These are phyloP conservation scores for Cynocephalus volans DNA, from an alignment of 2,113 vertebrate genomes.

Conservation along the genomic window DNA sequence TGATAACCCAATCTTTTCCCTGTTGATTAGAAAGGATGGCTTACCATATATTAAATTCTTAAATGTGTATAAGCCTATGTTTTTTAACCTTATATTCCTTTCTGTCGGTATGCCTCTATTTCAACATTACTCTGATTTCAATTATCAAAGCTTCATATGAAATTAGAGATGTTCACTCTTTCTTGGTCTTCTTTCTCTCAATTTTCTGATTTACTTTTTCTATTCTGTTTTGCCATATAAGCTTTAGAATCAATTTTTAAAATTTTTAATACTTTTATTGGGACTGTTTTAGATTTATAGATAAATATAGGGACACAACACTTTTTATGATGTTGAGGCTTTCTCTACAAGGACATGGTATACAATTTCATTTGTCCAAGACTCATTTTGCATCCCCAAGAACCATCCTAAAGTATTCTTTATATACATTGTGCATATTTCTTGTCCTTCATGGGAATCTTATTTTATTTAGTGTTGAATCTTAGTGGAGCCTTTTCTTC, in stretches of 20 bases:
- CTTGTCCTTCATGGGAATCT: not conserved
- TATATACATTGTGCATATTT: not conserved
- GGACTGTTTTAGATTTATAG: not conserved
- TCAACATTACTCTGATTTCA: not conserved
- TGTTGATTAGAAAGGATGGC: not conserved
- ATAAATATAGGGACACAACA: not conserved
- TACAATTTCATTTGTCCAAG: not conserved
- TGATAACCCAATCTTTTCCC: not conserved
- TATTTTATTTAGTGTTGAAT: not conserved
- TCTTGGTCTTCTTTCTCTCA: not conserved
- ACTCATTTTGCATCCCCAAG: not conserved
- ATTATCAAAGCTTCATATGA: conserved; percentile 7
- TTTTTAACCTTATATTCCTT: conserved; percentile 42
- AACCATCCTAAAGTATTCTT: not conserved
- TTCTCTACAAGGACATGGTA: not conserved
- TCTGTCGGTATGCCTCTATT: not conserved
- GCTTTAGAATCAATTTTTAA: not conserved
- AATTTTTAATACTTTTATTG: not conserved
- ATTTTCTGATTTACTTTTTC: not conserved
- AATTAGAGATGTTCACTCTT: not conserved
- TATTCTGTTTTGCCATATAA: not conserved
- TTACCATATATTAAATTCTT: not conserved
- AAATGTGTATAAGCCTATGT: not conserved
- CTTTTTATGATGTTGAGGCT: not conserved
- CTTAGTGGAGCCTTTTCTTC: not conserved